Evolutionary conservation across 2,888 invertebrate genomes (phyloP).

Genomic region (Oligia strigilis): DNA sequence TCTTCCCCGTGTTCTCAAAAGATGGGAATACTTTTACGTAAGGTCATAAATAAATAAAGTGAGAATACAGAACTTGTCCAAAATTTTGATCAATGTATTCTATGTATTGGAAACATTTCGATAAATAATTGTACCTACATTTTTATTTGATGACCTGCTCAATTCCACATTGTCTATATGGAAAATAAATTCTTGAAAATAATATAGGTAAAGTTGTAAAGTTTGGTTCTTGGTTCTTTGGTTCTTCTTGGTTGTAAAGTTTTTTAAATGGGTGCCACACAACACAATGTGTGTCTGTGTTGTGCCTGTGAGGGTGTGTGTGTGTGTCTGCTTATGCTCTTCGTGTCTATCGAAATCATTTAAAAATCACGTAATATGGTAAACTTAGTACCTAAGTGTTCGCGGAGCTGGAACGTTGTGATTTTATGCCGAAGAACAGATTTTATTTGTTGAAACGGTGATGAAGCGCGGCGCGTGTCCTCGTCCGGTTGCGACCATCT

Average conservation of each 20-base stretch:
- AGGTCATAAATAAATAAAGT: neutral
- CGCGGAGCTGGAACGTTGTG: too few species aligned
- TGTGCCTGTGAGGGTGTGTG: too few species aligned
- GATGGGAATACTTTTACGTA: conserved; percentile 12
- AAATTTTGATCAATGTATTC: conserved; percentile 8
- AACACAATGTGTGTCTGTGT: too few species aligned
- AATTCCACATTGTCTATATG: neutral
- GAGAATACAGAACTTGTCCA: neutral
- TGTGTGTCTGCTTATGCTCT: neutral
- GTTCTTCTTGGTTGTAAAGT: too few species aligned
- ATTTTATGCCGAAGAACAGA: too few species aligned
- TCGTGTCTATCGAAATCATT: neutral
- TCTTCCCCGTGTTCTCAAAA: conserved; percentile 12
- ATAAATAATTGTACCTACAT: neutral
- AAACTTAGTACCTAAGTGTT: neutral
- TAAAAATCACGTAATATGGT: neutral
- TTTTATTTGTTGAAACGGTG: too few species aligned
- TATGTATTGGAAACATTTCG: neutral
- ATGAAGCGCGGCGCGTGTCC: too few species aligned
- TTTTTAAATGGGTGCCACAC: too few species aligned
- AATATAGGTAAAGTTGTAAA: too few species aligned
- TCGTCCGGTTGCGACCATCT: too few species aligned
- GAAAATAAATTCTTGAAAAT: neutral
- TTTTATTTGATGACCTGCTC: neutral
- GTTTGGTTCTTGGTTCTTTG: too few species aligned